These are phyloP conservation scores for Hybognathus amarus DNA, from an alignment of 2,797 vertebrate species.

Conservation along the genomic window DNA sequence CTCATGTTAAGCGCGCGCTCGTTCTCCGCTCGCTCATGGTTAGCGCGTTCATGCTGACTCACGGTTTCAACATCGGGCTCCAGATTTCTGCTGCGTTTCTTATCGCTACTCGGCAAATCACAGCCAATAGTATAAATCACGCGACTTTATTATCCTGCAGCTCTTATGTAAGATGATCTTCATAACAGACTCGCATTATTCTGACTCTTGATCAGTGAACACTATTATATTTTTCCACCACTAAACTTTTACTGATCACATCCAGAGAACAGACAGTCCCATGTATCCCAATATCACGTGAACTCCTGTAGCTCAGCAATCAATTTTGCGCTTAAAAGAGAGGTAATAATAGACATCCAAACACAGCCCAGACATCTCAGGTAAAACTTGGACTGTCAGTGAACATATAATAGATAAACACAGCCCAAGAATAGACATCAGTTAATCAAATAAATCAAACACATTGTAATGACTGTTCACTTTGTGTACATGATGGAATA, in stretches of 20 bases:
- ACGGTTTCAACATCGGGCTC: conserved; percentile 34
- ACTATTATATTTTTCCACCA: too few species aligned
- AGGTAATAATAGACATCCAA: too few species aligned
- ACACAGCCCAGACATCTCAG: too few species aligned
- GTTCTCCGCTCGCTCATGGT: conserved; percentile 36
- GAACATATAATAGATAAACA: too few species aligned
- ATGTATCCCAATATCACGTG: background rate
- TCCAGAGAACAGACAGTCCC: too few species aligned
- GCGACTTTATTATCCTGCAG: background rate
- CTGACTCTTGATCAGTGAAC: background rate
- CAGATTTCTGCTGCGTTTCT: background rate
- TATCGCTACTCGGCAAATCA: conserved; percentile 6
- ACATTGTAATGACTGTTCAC: too few species aligned
- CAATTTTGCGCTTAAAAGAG: too few species aligned
- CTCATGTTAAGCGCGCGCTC: background rate
- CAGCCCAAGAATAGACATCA: too few species aligned
- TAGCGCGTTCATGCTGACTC: conserved; percentile 14
- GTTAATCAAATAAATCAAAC: too few species aligned
- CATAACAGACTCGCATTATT: background rate
- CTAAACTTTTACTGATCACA: background rate
- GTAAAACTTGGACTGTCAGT: too few species aligned
- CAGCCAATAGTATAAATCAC: background rate
- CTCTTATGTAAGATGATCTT: background rate
- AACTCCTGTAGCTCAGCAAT: background rate
- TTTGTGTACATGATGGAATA: too few species aligned